These are phyloP conservation scores for Phyllopteryx taeniolatus DNA, from an alignment of 2,113 vertebrate species.

Conservation along the genomic window DNA sequence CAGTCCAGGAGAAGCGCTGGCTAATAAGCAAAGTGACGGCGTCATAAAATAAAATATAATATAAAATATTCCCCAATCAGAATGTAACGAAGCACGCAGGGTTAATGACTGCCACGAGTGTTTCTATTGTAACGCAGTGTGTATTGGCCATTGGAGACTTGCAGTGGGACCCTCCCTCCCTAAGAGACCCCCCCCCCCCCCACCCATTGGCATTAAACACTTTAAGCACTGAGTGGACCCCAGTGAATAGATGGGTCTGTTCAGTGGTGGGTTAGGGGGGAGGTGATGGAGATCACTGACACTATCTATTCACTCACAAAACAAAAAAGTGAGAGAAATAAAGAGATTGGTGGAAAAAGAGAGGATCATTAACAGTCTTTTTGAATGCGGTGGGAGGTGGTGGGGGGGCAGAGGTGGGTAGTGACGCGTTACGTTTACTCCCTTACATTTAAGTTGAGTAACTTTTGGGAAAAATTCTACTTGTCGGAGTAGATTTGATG, in stretches of 20 bases:
- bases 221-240: constrained; percentile 53
- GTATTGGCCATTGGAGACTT: constrained; percentile 49
- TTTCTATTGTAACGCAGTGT: constrained; percentile 54
- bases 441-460: neutral
- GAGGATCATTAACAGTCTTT: constrained; percentile 55
- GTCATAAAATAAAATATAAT: constrained; percentile 1
- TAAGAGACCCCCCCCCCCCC: neutral
- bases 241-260: constrained; percentile 56
- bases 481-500: neutral
- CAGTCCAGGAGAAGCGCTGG: neutral
- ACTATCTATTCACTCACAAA: constrained; percentile 38
- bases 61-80: constrained; percentile 27
- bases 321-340: constrained; percentile 23
- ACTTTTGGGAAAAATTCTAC: neutral
- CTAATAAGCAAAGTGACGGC: constrained; percentile 20
- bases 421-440: neutral
- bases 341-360: constrained; percentile 14
- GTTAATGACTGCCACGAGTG: constrained; percentile 44
- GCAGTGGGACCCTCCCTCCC: constrained; percentile 11
- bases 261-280: constrained; percentile 37
- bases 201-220: constrained; percentile 56
- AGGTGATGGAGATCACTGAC: constrained; percentile 45
- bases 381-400: constrained; percentile 48
- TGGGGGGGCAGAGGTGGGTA: constrained; percentile 15
- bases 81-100: constrained; percentile 43